These are phyloP conservation scores for Proterorhinus semilunaris DNA, from an alignment of 2,113 vertebrate species.

Conservation along the genomic window DNA sequence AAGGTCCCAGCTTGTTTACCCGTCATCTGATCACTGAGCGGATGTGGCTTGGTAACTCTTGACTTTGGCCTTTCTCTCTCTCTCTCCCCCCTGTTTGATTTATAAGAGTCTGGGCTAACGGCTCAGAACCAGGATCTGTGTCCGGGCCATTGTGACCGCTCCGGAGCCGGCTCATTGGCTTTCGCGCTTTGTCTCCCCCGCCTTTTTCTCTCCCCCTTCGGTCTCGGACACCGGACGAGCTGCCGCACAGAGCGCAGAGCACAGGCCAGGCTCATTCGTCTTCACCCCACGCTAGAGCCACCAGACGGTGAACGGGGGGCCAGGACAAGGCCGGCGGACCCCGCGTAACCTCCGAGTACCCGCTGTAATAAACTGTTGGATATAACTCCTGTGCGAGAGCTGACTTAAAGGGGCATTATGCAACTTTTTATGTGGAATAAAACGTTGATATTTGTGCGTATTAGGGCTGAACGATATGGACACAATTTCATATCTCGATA, in stretches of 20 bases:
- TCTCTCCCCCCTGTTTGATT: conserved; percentile 61
- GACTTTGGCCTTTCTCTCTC: conserved; percentile 43
- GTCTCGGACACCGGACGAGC: conserved; percentile 29
- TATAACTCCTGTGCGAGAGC: no score
- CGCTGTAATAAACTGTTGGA: no score
- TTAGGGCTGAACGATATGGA: no score
- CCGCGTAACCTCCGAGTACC: not conserved
- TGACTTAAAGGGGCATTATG: no score
- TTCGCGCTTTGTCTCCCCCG: not conserved
- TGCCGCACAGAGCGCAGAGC: conserved; percentile 49
- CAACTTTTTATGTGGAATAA: no score
- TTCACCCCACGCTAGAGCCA: conserved; percentile 58
- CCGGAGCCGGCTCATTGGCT: conserved; percentile 68
- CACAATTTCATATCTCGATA: no score
- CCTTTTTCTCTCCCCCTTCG: not conserved
- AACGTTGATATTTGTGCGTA: no score
- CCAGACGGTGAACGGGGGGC: conserved; percentile 37
- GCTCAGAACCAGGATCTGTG: conserved; percentile 72
- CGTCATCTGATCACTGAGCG: no score
- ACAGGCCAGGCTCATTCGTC: conserved; percentile 48
- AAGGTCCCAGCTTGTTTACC: conserved; percentile 23
- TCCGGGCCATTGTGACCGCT: conserved; percentile 68
- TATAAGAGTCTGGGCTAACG: conserved; percentile 71
- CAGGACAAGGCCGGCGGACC: not conserved
- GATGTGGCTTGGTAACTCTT: no score